Conservation (phyloP, 2,113 vertebrate species). For the Pomatostomus ruficeps region DNA sequence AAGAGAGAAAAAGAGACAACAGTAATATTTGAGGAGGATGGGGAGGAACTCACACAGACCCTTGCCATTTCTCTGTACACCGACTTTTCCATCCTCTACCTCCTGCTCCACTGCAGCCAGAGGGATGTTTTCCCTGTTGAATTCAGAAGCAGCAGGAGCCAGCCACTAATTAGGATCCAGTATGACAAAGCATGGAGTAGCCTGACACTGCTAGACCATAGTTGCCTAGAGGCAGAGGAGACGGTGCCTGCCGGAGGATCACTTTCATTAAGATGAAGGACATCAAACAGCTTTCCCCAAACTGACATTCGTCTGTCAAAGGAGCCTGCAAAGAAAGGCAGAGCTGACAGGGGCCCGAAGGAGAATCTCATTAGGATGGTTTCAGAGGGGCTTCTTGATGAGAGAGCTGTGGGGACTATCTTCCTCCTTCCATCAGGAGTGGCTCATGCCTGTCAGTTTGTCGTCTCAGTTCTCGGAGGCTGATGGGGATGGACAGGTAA, state of each 20-base stretch:
- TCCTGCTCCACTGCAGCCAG: not conserved
- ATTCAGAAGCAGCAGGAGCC: conserved; percentile 13
- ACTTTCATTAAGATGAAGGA: conserved; percentile 57
- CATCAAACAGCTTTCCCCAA: conserved; percentile 21
- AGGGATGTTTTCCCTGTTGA: conserved; percentile 23
- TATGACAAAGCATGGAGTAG: conserved; percentile 43
- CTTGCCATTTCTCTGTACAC: not conserved
- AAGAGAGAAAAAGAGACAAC: not conserved
- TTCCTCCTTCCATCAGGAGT: not conserved
- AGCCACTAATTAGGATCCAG: conserved; percentile 57
- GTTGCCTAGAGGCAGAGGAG: conserved; percentile 24
- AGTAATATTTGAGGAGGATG: not conserved
- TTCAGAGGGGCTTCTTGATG: conserved; percentile 19
- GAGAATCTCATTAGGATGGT: conserved; percentile 54
- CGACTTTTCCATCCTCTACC: not conserved
- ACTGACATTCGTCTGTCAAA: conserved; percentile 62
- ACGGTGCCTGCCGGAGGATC: conserved; percentile 12
- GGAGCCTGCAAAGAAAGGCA: conserved; percentile 40
- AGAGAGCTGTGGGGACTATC: not conserved
- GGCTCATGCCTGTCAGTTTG: not conserved
- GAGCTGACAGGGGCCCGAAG: conserved; percentile 54
- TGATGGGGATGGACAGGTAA: conserved; percentile 38
- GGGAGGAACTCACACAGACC: not conserved
- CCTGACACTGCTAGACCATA: conserved; percentile 15
- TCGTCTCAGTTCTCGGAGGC: not conserved